Percentiles rank a stretch among this genome's conserved stretches.
Evolutionary conservation across 53 echinoderm and acorn worm species (phyloP).

Genomic region (Echinarachnius parma): DNA sequence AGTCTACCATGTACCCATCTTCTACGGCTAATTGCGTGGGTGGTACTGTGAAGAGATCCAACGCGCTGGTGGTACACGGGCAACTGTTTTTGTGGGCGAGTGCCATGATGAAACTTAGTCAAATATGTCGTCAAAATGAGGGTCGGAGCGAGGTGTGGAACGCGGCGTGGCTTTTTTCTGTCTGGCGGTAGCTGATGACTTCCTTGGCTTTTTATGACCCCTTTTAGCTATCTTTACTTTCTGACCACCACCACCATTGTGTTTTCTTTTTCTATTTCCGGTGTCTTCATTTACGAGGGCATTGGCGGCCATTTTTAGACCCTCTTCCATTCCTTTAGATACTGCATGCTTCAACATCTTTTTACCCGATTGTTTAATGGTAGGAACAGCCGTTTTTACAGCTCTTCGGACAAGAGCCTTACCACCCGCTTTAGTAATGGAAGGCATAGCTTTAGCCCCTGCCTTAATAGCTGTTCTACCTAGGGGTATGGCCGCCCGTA

Average conservation of each 20-base stretch:
- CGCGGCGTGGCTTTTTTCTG: neutral
- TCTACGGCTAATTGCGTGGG: slow-evolving; percentile 34
- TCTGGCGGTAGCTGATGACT: neutral
- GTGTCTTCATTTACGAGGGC: neutral
- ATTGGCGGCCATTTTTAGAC: neutral
- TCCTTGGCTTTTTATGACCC: neutral
- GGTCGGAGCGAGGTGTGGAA: neutral
- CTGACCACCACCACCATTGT: neutral
- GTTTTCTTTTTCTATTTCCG: neutral
- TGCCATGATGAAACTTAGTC: neutral
- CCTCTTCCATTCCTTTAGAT: neutral
- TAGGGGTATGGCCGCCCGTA: slow-evolving; percentile 27
- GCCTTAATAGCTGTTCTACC: neutral
- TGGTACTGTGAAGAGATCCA: slow-evolving; percentile 45
- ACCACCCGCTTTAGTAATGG: neutral
- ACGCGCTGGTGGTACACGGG: slow-evolving; percentile 22
- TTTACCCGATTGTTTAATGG: too few species aligned
- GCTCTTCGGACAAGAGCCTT: neutral
- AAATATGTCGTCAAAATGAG: neutral
- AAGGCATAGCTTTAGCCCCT: neutral
- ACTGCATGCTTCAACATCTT: neutral
- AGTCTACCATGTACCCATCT: slow-evolving; percentile 13
- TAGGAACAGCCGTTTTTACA: neutral
- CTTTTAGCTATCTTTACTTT: neutral
- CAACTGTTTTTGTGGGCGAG: slow-evolving; percentile 10